Evolutionary conservation across 2,888 invertebrate genomes (phyloP), one percentile per base, ranked within the genome.

Genomic region (Eristalis tenax): DNA sequence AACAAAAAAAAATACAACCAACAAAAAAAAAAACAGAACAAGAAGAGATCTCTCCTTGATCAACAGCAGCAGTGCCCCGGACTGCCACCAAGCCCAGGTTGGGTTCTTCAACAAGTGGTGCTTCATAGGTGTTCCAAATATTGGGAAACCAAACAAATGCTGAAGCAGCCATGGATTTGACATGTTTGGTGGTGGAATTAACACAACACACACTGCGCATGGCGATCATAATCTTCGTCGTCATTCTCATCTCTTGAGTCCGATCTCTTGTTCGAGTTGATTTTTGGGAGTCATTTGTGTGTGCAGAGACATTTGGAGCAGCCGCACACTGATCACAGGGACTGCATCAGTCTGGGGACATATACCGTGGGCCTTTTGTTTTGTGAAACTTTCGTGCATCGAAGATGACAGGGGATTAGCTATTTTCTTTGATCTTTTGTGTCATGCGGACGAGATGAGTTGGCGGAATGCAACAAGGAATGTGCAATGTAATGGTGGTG

Each of bases 81-180:
- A 26, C 35, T 69, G 69, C 66, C 59, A 77, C 85, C 85, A 86
- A 82, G 82, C 82, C 82, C 82, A 74, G 50, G 22, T 57, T 38
- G 43, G 65, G 43, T 15, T 66, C 66, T 43, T 35, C 63, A 32
- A 74, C 73, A 82, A 81, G 82, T 86, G 86, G 87, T 87, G 76
- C 87, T 83, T 83, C 87, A 83, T 87, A 80, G 83, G 87, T 87
- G 83, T 83, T 83, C 87, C 83, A 87, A 83, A 87, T 75, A 83
- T 83, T 83, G 83, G 74, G 86, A 86, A 86, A 66, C 86, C 86
- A 83, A 86, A 86, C 83, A 86, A 87, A 76, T 87, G 83, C 83
- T 83, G 79, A 76, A 71, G 86, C 79, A 79, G 75, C 83, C 76
- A 83, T 70, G 75, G 70, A 78, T 71, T 87, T 87, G 78, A 87